phyloP scores from a whole-genome alignment of 2,797 vertebrate species.

The Scleropages formosus region DNA sequence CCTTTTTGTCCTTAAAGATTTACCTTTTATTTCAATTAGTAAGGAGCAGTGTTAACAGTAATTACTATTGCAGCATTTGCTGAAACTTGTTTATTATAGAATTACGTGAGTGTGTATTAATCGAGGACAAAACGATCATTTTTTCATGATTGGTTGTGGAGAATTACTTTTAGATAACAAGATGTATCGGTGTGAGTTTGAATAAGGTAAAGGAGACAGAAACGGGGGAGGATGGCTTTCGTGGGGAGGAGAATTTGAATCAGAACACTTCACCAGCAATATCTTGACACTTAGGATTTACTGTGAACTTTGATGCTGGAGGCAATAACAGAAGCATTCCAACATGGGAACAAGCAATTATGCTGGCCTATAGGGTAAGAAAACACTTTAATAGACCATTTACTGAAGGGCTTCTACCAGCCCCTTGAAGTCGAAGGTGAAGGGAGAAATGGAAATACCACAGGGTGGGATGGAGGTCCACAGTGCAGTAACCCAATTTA shows the following conservation, averaged over 20 bases:
- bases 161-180: background rate
- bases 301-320: constrained; percentile 15
- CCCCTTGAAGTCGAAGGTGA: constrained; percentile 14
- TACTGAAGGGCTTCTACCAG: constrained; percentile 25
- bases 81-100: no score
- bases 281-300: constrained; percentile 21
- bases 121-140: background rate
- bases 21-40: no score
- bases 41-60: no score
- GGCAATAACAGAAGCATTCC: constrained; percentile 20
- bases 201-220: constrained; percentile 28
- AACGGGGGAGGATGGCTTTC: constrained; percentile 11
- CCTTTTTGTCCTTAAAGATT: no score
- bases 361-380: constrained; percentile 21
- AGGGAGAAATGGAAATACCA: constrained; percentile 11
- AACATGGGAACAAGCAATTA: constrained; percentile 29
- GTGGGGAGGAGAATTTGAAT: constrained; percentile 4
- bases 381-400: constrained; percentile 31
- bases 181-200: background rate
- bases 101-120: no score
- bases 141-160: background rate
- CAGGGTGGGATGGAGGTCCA: background rate
- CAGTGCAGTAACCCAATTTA: background rate
- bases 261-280: constrained; percentile 29
- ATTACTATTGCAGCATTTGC: no score